Base-by-base conservation (phyloP, 2,797 vertebrate species). In the Argya squamiceps region DNA sequence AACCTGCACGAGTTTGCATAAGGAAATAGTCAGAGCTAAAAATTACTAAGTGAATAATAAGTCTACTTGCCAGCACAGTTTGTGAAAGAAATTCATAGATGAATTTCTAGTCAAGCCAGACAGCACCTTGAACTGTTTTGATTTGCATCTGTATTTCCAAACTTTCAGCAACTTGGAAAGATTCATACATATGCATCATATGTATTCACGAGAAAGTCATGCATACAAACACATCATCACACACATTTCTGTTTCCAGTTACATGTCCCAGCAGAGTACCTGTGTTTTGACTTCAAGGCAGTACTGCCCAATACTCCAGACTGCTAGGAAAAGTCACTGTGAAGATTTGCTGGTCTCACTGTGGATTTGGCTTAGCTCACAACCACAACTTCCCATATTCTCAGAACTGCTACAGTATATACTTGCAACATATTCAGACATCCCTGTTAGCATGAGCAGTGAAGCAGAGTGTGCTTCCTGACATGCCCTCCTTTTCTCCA, bases 371-470 rank as follows among this genome's bases (percentile, higher is more conserved):
- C 69, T 86, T 55, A 73, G 3, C 6, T 59, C 36, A 73, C 12
- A 60, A 53, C 2, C 46, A 52, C 32, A n/a, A 5, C 1, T 29
- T 41, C 15, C 29, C 10, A 11, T 18, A 10, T 21, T 36, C n/a
- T 89, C 63, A 78, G 30, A 75, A 36, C 18, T 58, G 17, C 50
- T 52, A 39, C 39, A 69, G 16, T 23, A 11, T 2, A 4, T 13
- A 8, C 16, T 47, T 41, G 24, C 13, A 56, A 20, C 9, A 12
- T 7, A 23, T 11, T 21, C 23, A 36, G 23, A 39, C 15, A 32
- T 2, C 46, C 37, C 36, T 62, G 6, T 21, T 18, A 59, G 36
- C 32, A 39, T 0, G 8, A 65, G 5, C 30, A 34, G 32, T 0
- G 0, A 63, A 44, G 44, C 10, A 18, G 12, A 18, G 12, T 0